phyloP scores from a whole-genome alignment of 1,140 invertebrate genomes.

The Ips typographus region DNA sequence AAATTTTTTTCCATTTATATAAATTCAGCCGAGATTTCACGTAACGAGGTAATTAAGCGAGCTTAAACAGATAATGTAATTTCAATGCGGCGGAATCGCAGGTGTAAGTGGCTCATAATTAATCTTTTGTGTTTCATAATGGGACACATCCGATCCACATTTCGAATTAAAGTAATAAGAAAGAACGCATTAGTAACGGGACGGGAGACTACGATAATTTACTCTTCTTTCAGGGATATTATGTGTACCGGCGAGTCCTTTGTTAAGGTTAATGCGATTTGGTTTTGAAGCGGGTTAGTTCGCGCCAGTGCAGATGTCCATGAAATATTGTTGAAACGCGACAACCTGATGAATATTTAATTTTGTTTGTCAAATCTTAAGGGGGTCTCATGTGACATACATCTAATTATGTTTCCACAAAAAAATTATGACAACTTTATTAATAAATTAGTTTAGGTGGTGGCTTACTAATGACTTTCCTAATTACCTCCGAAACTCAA shows the following conservation, averaged over 20 bases:
- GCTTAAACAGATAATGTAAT: constrained; percentile 27
- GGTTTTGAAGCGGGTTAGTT: constrained; percentile 5
- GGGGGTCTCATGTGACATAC: too few relatives aligned
- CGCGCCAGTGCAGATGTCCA: not conserved
- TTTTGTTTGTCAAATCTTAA: too few relatives aligned
- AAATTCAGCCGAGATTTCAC: not conserved
- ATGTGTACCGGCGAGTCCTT: constrained; percentile 3
- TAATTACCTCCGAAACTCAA: constrained; percentile 19
- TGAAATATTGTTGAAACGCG: not conserved
- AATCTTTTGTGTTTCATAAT: constrained; percentile 34
- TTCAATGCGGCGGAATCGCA: constrained; percentile 27
- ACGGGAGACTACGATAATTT: constrained; percentile 24
- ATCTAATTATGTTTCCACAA: too few relatives aligned
- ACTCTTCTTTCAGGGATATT: constrained; percentile 23
- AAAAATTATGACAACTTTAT: too few relatives aligned
- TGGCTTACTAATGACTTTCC: constrained; percentile 19
- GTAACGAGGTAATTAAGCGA: constrained; percentile 24
- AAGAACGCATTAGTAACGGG: constrained; percentile 23
- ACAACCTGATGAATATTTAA: too few relatives aligned
- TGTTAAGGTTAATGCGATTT: constrained; percentile 5
- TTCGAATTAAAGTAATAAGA: constrained; percentile 30
- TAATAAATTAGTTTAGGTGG: not conserved
- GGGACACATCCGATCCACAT: constrained; percentile 18
- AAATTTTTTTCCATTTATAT: too few relatives aligned
- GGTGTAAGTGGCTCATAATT: constrained; percentile 33